These are phyloP conservation scores for Drosophila ohnishii DNA, from an alignment of 1,140 invertebrate genomes.

Conservation along the genomic window DNA sequence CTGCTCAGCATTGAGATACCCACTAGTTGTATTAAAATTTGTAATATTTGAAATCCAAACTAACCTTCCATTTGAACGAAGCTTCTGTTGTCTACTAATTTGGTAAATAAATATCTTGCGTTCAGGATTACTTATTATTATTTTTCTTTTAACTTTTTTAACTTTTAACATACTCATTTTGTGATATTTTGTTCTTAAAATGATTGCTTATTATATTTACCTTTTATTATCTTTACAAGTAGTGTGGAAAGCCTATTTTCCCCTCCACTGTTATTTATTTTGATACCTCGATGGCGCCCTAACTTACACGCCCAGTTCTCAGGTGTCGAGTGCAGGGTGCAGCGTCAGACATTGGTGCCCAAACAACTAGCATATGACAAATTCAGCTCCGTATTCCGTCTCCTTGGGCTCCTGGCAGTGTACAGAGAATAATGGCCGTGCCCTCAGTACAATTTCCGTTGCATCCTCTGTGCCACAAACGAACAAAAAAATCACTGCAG, in stretches of 20 bases:
- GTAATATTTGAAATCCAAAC: too few relatives aligned
- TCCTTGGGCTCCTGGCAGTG: constrained; percentile 31
- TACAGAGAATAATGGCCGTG: constrained; percentile 40
- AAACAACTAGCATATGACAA: constrained; percentile 46
- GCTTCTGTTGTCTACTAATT: not conserved
- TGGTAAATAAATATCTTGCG: not conserved
- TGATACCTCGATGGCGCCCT: not conserved
- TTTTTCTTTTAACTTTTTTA: not conserved
- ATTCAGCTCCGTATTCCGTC: constrained; percentile 57
- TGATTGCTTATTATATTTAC: too few relatives aligned
- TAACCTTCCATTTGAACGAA: not conserved
- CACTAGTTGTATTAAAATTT: not conserved
- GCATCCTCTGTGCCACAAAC: constrained; percentile 39
- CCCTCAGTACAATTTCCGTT: constrained; percentile 70
- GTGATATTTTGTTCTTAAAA: not conserved
- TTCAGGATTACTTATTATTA: not conserved
- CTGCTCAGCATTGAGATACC: not conserved
- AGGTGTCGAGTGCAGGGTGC: not conserved
- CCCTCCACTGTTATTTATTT: not conserved
- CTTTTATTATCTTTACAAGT: too few relatives aligned
- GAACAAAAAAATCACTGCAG: constrained; percentile 21
- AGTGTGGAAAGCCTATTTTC: not conserved
- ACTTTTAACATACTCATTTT: not conserved
- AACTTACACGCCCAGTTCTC: not conserved
- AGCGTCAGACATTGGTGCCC: constrained; percentile 26